Percentiles rank a stretch among this genome's conserved stretches.
Conservation (phyloP, 2,797 vertebrate species). For the Acrocephalus scirpaceus region DNA sequence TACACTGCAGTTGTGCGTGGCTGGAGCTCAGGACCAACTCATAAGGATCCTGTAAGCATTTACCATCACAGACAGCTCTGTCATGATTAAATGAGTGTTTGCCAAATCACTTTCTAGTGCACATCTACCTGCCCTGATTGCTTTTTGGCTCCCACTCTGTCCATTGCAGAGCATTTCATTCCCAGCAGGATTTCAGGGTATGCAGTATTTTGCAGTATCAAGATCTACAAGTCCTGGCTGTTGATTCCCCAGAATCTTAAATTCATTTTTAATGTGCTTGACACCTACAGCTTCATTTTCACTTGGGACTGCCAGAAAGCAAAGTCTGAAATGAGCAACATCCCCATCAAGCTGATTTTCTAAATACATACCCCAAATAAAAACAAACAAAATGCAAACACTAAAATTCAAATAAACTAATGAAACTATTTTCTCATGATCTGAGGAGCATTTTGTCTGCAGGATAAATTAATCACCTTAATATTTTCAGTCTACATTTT, state of each 20-base stretch:
- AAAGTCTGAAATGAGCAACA: not conserved
- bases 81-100: not conserved
- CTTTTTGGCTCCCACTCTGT: not conserved
- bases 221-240: not conserved
- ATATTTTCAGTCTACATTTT: constrained; percentile 24
- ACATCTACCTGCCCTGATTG: not conserved
- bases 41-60: not conserved
- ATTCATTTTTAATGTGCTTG: not conserved
- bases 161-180: not conserved
- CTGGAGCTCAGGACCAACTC: not conserved
- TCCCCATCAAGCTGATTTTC: not conserved
- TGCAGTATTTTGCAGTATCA: not conserved
- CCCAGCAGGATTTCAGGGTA: not conserved
- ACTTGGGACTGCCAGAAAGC: not conserved
- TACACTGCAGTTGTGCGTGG: not conserved
- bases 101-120: not conserved
- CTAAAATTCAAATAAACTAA: not conserved
- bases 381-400: not conserved
- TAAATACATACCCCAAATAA: not conserved
- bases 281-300: not conserved
- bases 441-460: not conserved
- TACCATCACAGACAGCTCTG: constrained; percentile 11
- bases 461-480: not conserved
- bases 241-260: not conserved
- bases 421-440: not conserved